Conservation (phyloP, 2,888 invertebrate genomes). For the Crossocerus cetratus region DNA sequence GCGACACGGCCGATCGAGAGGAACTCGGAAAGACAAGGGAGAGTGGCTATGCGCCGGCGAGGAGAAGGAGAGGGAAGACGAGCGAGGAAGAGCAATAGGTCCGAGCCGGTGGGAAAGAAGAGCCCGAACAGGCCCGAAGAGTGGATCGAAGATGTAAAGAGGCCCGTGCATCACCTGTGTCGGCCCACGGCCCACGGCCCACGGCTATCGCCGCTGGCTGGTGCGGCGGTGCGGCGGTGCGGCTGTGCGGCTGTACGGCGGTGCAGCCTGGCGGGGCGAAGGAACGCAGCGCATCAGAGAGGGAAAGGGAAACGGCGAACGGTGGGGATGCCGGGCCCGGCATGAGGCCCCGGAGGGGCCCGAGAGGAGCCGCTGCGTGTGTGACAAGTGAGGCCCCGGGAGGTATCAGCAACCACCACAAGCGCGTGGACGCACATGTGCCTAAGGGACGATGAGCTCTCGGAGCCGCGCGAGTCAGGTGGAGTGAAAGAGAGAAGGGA, state of each 20-base stretch:
- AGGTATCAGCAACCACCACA: constrained; percentile 59
- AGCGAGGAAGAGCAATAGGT: constrained; percentile 40
- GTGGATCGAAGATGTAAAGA: constrained; percentile 68
- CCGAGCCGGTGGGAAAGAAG: constrained; percentile 63
- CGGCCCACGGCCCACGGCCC: constrained; percentile 60
- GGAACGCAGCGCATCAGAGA: constrained; percentile 20
- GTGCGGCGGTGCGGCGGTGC: constrained; percentile 57
- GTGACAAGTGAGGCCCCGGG: constrained; percentile 68
- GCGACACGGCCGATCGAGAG: constrained; percentile 20
- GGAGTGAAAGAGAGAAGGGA: neutral
- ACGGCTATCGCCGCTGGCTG: constrained; percentile 66
- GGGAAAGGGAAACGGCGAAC: constrained; percentile 6
- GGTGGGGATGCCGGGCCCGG: constrained; percentile 42
- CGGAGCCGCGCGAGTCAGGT: neutral
- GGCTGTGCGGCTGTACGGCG: no score
- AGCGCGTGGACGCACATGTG: constrained; percentile 47
- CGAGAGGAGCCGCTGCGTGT: constrained; percentile 51
- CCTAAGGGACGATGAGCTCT: constrained; percentile 7
- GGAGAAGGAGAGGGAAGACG: constrained; percentile 20
- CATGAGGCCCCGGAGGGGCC: constrained; percentile 20
- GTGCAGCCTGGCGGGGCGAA: constrained; percentile 46
- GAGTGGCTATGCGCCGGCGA: constrained; percentile 16
- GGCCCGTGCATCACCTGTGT: constrained; percentile 70
- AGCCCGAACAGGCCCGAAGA: constrained; percentile 62
- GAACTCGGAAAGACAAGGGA: constrained; percentile 6